Evolutionary conservation across 2,797 vertebrate species (phyloP).

Genomic region (Mallotus villosus): DNA sequence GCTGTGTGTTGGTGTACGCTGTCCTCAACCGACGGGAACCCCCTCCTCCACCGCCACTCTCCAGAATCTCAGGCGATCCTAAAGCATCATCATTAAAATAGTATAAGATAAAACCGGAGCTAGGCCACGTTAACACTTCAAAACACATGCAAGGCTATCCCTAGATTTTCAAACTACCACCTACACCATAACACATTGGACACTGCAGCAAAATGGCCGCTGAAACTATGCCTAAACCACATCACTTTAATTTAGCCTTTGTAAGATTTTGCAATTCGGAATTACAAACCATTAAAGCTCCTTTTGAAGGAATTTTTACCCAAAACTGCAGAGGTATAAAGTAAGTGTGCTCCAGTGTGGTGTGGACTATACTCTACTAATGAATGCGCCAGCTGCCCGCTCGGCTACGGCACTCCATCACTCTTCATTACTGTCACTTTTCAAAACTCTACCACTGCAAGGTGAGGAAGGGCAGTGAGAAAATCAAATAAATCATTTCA

Average conservation of each 20-base stretch:
- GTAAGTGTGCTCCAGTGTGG: slow-evolving; percentile 79
- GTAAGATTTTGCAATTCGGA: slow-evolving; percentile 18
- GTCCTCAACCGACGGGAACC: slow-evolving; percentile 93
- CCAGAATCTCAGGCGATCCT: slow-evolving; percentile 91
- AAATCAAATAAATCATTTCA: slow-evolving; percentile 90
- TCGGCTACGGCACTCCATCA: slow-evolving; percentile 95
- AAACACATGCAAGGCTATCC: slow-evolving; percentile 27
- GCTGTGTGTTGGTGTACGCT: slow-evolving; percentile 98
- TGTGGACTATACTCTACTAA: slow-evolving; percentile 79
- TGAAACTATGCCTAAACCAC: slow-evolving; percentile 59
- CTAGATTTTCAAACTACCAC: slow-evolving; percentile 45
- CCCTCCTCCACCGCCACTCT: slow-evolving; percentile 83
- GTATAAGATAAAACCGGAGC: slow-evolving; percentile 51
- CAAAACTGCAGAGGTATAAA: slow-evolving; percentile 42
- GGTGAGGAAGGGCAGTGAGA: slow-evolving; percentile 72
- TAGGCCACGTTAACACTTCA: slow-evolving; percentile 47
- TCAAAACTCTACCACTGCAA: slow-evolving; percentile 87
- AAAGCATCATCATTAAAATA: slow-evolving; percentile 43
- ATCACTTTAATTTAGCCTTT: slow-evolving; percentile 29
- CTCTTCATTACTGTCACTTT: slow-evolving; percentile 99
- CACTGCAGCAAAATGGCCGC: slow-evolving; percentile 92
- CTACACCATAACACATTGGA: slow-evolving; percentile 59
- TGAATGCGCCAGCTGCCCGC: slow-evolving; percentile 96
- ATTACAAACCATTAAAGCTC: slow-evolving; percentile 29
- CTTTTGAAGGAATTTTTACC: slow-evolving; percentile 22